These are phyloP conservation scores for Paedocypris sp. DNA, from an alignment of 2,113 vertebrate genomes.

Conservation along the genomic window DNA sequence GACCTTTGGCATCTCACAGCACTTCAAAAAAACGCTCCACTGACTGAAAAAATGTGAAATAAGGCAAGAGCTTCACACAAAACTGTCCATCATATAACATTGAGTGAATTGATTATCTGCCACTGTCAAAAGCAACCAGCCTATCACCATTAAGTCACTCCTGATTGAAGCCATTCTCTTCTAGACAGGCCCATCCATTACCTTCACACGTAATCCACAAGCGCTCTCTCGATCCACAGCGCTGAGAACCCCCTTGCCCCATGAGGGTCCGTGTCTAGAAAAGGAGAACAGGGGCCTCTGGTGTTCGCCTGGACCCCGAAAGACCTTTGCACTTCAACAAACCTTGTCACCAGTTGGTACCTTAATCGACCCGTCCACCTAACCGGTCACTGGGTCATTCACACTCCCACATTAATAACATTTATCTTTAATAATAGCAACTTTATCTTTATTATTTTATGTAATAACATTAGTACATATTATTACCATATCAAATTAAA, in stretches of 20 bases:
- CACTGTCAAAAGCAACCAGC: conserved; percentile 22
- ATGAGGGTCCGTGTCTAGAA: conserved; percentile 5
- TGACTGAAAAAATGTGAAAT: not conserved
- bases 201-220: conserved; percentile 33
- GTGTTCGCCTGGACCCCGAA: conserved; percentile 27
- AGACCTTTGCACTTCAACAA: conserved; percentile 2
- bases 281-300: conserved; percentile 16
- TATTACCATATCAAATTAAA: too few relatives aligned
- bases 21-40: not conserved
- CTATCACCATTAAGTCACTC: conserved; percentile 29
- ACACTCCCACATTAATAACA: too few relatives aligned
- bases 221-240: conserved; percentile 23
- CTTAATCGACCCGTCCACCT: too few relatives aligned
- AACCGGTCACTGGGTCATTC: too few relatives aligned
- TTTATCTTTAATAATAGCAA: too few relatives aligned
- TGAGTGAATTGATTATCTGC: conserved; percentile 1
- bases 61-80: not conserved
- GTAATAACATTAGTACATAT: too few relatives aligned
- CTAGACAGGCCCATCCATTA: conserved; percentile 35
- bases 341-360: not conserved
- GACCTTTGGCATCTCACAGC: too few relatives aligned
- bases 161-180: conserved; percentile 34
- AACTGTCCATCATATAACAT: conserved; percentile 12
- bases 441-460: too few relatives aligned
- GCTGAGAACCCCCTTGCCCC: conserved; percentile 20